A percentile compares a stretch with the other conserved stretches of the same genome.
Conservation (phyloP, 2,888 invertebrate genomes). For the Xestoiulus laeticollis region DNA sequence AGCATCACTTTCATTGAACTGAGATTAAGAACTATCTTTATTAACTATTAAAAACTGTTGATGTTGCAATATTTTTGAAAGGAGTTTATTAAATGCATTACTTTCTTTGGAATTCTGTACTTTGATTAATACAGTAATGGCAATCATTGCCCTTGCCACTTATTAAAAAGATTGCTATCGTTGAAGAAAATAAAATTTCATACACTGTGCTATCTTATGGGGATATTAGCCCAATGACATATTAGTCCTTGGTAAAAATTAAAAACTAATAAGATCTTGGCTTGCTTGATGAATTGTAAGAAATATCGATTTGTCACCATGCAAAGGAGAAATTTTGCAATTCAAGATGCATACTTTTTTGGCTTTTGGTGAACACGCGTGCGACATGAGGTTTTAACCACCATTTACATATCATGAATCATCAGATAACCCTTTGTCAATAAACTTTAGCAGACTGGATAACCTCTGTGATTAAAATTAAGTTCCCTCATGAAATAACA, state of each 20-base stretch:
- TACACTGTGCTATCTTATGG: not conserved
- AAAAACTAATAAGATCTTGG: slow-evolving; percentile 51
- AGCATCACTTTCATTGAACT: not conserved
- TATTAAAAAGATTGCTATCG: slow-evolving; percentile 30
- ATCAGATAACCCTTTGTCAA: too few species aligned
- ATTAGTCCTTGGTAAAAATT: not conserved
- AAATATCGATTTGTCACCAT: not conserved
- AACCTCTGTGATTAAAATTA: too few species aligned
- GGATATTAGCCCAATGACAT: not conserved
- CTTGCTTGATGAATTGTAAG: not conserved
- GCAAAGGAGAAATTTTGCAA: not conserved
- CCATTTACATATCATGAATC: too few species aligned
- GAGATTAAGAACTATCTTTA: not conserved
- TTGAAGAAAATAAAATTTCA: slow-evolving; percentile 4
- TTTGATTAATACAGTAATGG: not conserved
- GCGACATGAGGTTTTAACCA: too few species aligned
- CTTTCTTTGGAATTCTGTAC: not conserved
- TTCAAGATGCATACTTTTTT: too few species aligned
- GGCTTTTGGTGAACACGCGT: too few species aligned
- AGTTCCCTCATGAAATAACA: too few species aligned
- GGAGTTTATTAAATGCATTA: not conserved
- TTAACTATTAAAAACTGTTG: not conserved
- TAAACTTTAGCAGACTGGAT: too few species aligned
- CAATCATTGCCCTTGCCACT: not conserved
- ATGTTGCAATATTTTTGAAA: not conserved